A percentile compares a stretch with the other conserved stretches of the same genome.
Evolutionary conservation across 1,140 invertebrate species (phyloP).

Genomic region (Eriocheir sinensis): DNA sequence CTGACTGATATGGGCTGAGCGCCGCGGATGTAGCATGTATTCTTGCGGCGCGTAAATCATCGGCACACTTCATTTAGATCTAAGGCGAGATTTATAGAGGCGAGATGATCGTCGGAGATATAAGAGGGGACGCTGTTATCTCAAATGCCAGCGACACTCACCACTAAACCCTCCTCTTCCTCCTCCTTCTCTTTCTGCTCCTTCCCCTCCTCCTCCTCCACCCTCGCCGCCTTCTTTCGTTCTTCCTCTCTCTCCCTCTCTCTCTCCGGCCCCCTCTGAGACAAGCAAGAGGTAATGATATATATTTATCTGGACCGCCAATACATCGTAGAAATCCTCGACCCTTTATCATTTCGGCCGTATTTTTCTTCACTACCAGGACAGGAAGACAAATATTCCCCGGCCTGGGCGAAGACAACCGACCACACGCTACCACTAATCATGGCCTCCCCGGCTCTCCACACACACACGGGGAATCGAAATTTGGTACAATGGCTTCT

Average conservation of each 20-base stretch:
- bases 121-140: slow-evolving; percentile 21
- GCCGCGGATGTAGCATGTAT: background rate
- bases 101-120: background rate
- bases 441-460: slow-evolving; percentile 13
- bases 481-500: slow-evolving; percentile 41
- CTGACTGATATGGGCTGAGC: slow-evolving; percentile 1
- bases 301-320: slow-evolving; percentile 70
- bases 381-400: slow-evolving; percentile 68
- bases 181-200: too few relatives aligned
- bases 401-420: slow-evolving; percentile 61
- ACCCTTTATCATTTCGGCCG: slow-evolving; percentile 48
- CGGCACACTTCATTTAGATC: slow-evolving; percentile 23
- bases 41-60: slow-evolving; percentile 14
- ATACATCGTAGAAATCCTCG: slow-evolving; percentile 66
- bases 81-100: slow-evolving; percentile 16
- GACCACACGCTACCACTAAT: slow-evolving; percentile 56
- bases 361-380: slow-evolving; percentile 66
- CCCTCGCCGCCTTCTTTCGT: too few relatives aligned
- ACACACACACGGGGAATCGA: slow-evolving; percentile 43
- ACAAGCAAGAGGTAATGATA: slow-evolving; percentile 62
- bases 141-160: slow-evolving; percentile 5
- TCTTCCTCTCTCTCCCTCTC: background rate
- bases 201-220: too few relatives aligned
- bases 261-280: background rate
- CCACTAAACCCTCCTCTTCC: background rate